Conservation (phyloP, 2,113 vertebrate species). For the Todiramphus chloris region DNA sequence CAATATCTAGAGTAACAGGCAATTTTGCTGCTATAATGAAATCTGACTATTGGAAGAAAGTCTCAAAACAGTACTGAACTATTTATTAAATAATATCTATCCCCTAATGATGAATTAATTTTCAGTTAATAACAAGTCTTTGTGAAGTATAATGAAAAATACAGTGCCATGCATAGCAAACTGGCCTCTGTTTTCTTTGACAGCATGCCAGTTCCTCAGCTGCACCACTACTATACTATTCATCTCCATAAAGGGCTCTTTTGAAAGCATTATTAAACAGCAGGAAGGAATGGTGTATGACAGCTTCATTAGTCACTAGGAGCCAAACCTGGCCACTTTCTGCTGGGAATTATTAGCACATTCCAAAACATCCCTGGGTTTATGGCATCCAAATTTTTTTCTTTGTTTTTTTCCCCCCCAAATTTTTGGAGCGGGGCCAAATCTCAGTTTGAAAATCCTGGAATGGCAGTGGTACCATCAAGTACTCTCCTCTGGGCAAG, state of each 20-base stretch:
- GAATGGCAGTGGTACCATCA: background rate
- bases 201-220: slow-evolving; percentile 67
- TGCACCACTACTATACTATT: slow-evolving; percentile 53
- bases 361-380: slow-evolving; percentile 57
- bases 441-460: background rate
- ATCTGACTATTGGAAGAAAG: background rate
- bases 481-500: background rate
- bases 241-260: slow-evolving; percentile 75
- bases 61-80: slow-evolving; percentile 3
- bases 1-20: background rate
- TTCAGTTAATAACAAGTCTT: slow-evolving; percentile 68
- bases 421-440: slow-evolving; percentile 39
- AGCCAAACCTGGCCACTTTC: slow-evolving; percentile 71
- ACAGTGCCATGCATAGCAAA: slow-evolving; percentile 62
- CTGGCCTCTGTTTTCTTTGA: slow-evolving; percentile 69
- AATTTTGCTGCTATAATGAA: background rate
- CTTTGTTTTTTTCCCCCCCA: too few species aligned
- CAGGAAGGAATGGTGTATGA: slow-evolving; percentile 70
- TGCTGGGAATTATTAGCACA: slow-evolving; percentile 73
- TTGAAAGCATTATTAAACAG: slow-evolving; percentile 73
- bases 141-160: slow-evolving; percentile 69
- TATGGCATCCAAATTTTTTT: slow-evolving; percentile 26
- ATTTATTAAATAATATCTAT: slow-evolving; percentile 56
- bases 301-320: slow-evolving; percentile 77
- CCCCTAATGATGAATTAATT: slow-evolving; percentile 68